Base-by-base conservation (phyloP, 2,113 vertebrate species). In the Fukomys damarensis region DNA sequence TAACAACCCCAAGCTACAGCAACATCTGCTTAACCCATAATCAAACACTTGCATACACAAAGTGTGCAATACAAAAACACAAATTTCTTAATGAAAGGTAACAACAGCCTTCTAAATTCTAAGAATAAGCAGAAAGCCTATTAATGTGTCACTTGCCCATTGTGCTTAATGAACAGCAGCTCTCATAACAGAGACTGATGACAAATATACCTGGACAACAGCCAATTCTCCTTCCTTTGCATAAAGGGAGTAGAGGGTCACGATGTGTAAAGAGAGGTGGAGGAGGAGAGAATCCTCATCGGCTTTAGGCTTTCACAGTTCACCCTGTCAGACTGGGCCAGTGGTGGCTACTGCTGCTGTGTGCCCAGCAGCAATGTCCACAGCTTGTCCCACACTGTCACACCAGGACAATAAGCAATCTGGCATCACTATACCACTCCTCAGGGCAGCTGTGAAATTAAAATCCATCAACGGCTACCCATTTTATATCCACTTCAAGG, bases 141-240 rank as follows among this genome's bases (percentile, higher is more conserved):
- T 54, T 54, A 88, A 43, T 88, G 43, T 65, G 59, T 70, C 54
- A 24, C 19, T 41, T 94, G 74, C 89, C 80, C 66, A 72, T 88
- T 86, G 54, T 86, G 66, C 14, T 94, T 43, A 90, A 56, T 54
- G 41, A 52, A 82, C 66, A 83, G 63, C 52, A 38, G 54, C 79
- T 94, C 81, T 65, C 38, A 1, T 46, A 83, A 88, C 9, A 94
- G n/a, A 89, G 46, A 77, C 52, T 90, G 38, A 77, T 8, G 26
- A 61, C 41, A 49, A 9, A 58, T 63, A 56, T 22, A 14, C 4
- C 46, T 82, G n/a, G 65, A 81, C n/a, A 41, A 82, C 0, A 28
- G 46, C 30, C 58, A 66, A 13, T 61, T 80, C 52, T n/a, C 43
- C 77, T 74, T 86, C 41, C 74, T 79, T 89, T 86, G 85, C 82